Evolutionary conservation across 2,797 vertebrate species (phyloP).

Genomic region (Coranthus polyacanthus): DNA sequence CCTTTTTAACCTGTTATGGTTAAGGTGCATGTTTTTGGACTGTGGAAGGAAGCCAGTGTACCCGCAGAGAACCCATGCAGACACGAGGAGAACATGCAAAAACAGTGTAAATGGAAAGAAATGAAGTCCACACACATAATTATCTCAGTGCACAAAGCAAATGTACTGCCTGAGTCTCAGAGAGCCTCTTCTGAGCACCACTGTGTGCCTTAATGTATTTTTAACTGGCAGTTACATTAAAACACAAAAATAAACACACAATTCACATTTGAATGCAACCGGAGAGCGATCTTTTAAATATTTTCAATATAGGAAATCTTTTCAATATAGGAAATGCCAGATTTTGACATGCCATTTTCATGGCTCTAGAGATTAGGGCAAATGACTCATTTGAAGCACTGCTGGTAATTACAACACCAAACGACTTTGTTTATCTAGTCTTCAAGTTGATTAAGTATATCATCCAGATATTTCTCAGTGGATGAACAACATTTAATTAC

Average conservation of each 20-base stretch:
- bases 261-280: no score
- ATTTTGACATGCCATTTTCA: conserved; percentile 44
- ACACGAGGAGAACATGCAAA: no score
- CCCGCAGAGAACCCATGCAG: no score
- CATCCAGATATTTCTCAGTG: conserved; percentile 3
- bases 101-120: conserved; percentile 30
- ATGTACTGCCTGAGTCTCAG: not conserved
- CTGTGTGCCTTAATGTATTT: no score
- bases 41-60: no score
- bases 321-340: conserved; percentile 25
- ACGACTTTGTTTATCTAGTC: conserved; percentile 10
- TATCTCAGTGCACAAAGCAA: conserved; percentile 23
- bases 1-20: no score
- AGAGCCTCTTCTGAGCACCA: conserved; percentile 17
- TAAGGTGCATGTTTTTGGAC: no score
- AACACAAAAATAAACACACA: no score
- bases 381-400: conserved; percentile 40
- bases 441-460: conserved; percentile 10
- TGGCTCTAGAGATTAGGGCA: conserved; percentile 16
- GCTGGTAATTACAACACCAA: conserved; percentile 9
- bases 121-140: conserved; percentile 30
- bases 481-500: conserved; percentile 9
- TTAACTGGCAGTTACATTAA: no score
- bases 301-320: no score
- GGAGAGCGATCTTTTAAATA: no score